Evolutionary conservation across 2,797 vertebrate species (phyloP).

Genomic region (Chrosomus eos): DNA sequence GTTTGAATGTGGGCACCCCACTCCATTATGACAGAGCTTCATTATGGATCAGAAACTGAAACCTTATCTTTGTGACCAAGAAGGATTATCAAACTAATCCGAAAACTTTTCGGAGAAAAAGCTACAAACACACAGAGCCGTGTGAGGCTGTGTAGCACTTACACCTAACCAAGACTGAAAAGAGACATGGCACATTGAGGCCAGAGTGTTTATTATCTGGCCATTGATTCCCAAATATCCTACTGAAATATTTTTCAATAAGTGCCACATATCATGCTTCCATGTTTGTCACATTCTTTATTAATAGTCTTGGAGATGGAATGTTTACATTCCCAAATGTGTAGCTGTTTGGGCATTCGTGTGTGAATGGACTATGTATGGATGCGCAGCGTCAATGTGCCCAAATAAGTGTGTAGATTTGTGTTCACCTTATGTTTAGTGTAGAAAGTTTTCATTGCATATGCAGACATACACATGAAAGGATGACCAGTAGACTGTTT

Average conservation of each 20-base stretch:
- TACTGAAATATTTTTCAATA: slow-evolving; percentile 5
- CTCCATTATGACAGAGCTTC: slow-evolving; percentile 16
- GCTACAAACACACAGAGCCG: neutral
- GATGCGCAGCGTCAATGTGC: neutral
- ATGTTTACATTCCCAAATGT: neutral
- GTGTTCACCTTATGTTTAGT: neutral
- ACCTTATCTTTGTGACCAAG: slow-evolving; percentile 7
- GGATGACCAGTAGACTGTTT: neutral
- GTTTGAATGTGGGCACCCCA: slow-evolving; percentile 40
- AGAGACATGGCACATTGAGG: slow-evolving; percentile 33
- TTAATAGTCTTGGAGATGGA: neutral
- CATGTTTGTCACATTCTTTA: neutral
- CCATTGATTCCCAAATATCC: neutral
- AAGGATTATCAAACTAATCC: neutral
- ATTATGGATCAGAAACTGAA: slow-evolving; percentile 18
- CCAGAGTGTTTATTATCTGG: slow-evolving; percentile 22
- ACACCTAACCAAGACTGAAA: slow-evolving; percentile 8
- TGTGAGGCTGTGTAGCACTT: neutral
- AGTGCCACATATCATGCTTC: neutral
- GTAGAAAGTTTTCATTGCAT: slow-evolving; percentile 12
- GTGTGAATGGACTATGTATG: neutral
- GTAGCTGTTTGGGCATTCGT: neutral
- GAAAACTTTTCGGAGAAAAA: slow-evolving; percentile 1
- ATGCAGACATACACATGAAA: slow-evolving; percentile 11
- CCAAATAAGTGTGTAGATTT: neutral